These are phyloP conservation scores for Orientallactaga sibirica DNA, from an alignment of 2,797 vertebrate species.

Conservation along the genomic window DNA sequence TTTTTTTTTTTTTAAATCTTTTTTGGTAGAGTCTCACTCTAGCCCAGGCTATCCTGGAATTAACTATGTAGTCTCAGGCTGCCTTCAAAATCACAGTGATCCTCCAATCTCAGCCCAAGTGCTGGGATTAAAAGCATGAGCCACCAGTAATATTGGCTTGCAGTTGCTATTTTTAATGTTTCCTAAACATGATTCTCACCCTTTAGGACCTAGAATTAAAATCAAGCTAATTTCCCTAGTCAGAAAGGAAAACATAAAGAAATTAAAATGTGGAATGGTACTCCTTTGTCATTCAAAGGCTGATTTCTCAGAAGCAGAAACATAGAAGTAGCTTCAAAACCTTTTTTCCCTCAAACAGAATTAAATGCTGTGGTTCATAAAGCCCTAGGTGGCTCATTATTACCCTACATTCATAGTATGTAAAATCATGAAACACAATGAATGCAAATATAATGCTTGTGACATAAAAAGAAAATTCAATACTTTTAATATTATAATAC, in stretches of 20 bases:
- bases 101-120: too few relatives aligned
- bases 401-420: background rate
- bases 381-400: background rate
- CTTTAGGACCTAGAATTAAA: conserved; percentile 13
- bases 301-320: background rate
- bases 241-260: background rate
- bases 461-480: conserved; percentile 48
- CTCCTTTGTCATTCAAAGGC: background rate
- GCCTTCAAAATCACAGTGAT: too few relatives aligned
- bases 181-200: background rate
- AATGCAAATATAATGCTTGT: background rate
- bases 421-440: background rate
- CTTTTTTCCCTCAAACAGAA: background rate
- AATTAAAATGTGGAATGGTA: background rate
- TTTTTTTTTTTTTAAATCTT: too few relatives aligned
- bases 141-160: too few relatives aligned
- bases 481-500: background rate
- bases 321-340: background rate
- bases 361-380: background rate
- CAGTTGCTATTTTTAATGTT: background rate
- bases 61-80: too few relatives aligned
- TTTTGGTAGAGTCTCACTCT: too few relatives aligned
- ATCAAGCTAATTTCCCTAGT: background rate
- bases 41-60: too few relatives aligned
- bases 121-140: too few relatives aligned